Evolutionary conservation across 2,113 vertebrate species (phyloP), one percentile per base, ranked within the genome.

Genomic region (Varanus salvator): DNA sequence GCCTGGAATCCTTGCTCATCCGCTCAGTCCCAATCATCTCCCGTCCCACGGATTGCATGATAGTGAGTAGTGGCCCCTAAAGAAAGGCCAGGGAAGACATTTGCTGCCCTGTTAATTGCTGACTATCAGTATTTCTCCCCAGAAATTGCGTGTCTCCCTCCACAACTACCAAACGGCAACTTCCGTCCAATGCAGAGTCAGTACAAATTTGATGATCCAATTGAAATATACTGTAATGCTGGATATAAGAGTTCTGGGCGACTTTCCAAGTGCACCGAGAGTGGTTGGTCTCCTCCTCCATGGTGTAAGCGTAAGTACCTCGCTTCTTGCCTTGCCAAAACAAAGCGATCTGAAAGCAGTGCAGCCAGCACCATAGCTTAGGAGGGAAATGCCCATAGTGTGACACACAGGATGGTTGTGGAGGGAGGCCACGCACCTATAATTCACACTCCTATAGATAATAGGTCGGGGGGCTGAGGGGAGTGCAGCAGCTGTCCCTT

Each of bases 261-360:
- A 7, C 93, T 0, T 1, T 21, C 91, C 44, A 78, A 27, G 27
- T 97, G 97, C 86, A 97, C 96, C 1, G 76, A 0, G 3, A n/a
- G 1, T 2, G 95, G 96, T 75, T 97, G 97, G 97, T 0, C 54
- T 6, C 97, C 97, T 74, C 1, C 57, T 0, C 97, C 97, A 25
- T 87, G 11, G 17, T 97, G 97, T 86, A 7, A 69, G 6, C 27
- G 96, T 97, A 96, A 96, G 97, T 96, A 91, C 1, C 15, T 66
- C 69, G 90, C 8, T 68, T 34, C 68, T 23, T 68, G 34, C 60
- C 44, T 11, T 48, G 21, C 27, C 21, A 68, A 84, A 84, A 68
- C 21, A 38, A 15, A 9, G 29, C 66, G 0, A 68, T 19, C 4
- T 27, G 29, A 3, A 4, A 48, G 0, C 52, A 52, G 3, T 52